Evolutionary conservation across 2,113 vertebrate genomes (phyloP).

Genomic region (Fulmarus glacialis): DNA sequence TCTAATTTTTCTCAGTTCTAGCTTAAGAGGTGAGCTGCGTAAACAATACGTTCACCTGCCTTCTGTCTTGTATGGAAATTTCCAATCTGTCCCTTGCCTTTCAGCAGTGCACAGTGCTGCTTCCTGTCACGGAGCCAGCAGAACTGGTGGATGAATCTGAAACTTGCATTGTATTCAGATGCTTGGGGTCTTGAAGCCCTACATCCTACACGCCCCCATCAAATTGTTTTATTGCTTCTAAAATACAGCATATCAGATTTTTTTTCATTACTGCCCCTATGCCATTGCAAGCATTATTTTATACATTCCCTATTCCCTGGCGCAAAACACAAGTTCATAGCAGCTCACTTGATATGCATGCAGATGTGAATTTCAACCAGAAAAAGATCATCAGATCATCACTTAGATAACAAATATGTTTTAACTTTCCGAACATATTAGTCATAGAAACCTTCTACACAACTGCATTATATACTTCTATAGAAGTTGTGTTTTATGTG

Average conservation of each 20-base stretch:
- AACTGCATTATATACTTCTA: not conserved
- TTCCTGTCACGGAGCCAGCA: not conserved
- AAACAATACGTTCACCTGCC: not conserved
- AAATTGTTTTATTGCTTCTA: not conserved
- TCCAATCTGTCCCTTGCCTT: slow-evolving; percentile 5
- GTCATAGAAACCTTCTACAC: not conserved
- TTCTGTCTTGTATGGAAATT: slow-evolving; percentile 38
- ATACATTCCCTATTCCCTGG: not conserved
- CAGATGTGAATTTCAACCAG: not conserved
- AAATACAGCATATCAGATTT: not conserved
- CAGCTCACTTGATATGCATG: not conserved
- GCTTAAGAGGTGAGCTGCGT: slow-evolving; percentile 13
- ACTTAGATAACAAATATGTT: not conserved
- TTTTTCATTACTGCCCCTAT: not conserved
- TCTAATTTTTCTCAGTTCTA: not conserved
- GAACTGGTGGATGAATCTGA: not conserved
- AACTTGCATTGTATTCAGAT: not conserved
- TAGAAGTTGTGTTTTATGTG: not conserved
- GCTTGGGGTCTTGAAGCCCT: not conserved
- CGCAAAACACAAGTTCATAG: not conserved
- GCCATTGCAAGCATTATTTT: not conserved
- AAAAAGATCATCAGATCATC: not conserved
- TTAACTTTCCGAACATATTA: not conserved
- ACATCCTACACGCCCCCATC: accelerated
- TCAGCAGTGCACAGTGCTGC: not conserved